Percentiles rank a stretch among this genome's conserved stretches.
phyloP scores from a whole-genome alignment of 2,888 invertebrate genomes.

The Dichetophora obliterata region DNA sequence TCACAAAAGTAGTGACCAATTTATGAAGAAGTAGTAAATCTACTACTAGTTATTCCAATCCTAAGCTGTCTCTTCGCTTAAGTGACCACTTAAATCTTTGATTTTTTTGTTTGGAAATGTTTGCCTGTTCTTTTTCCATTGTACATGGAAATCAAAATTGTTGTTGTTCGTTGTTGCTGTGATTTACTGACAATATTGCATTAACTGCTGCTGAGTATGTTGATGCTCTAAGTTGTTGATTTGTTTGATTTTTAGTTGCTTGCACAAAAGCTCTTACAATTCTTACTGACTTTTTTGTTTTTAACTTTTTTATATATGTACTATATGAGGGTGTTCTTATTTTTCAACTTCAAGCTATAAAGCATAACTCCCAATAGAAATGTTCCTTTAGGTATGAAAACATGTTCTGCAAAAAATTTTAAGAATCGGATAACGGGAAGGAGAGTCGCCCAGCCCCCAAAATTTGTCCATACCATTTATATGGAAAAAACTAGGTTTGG shows the following conservation, averaged over 20 bases:
- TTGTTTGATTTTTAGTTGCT: constrained; percentile 56
- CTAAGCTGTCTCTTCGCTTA: constrained; percentile 17
- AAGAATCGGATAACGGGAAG: no score
- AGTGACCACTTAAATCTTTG: neutral
- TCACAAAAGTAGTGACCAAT: neutral
- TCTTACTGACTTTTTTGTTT: no score
- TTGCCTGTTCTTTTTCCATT: constrained; percentile 26
- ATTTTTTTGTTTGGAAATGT: neutral
- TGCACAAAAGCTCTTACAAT: constrained; percentile 53
- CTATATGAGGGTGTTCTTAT: constrained; percentile 4
- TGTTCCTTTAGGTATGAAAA: no score
- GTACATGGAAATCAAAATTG: constrained; percentile 19
- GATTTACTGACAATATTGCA: constrained; percentile 27
- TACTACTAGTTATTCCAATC: constrained; percentile 42
- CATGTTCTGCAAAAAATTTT: no score
- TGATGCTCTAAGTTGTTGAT: constrained; percentile 5
- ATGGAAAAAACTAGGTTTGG: no score
- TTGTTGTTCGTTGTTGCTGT: constrained; percentile 15
- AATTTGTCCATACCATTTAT: no score
- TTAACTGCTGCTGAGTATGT: neutral
- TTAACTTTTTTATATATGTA: constrained; percentile 5
- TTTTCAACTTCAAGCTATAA: no score
- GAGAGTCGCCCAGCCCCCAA: no score
- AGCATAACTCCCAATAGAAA: no score
- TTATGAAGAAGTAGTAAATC: neutral